Percentiles rank a stretch among this genome's conserved stretches.
Conservation (phyloP, 2,888 invertebrate genomes). For the Drosophila longiperda region DNA sequence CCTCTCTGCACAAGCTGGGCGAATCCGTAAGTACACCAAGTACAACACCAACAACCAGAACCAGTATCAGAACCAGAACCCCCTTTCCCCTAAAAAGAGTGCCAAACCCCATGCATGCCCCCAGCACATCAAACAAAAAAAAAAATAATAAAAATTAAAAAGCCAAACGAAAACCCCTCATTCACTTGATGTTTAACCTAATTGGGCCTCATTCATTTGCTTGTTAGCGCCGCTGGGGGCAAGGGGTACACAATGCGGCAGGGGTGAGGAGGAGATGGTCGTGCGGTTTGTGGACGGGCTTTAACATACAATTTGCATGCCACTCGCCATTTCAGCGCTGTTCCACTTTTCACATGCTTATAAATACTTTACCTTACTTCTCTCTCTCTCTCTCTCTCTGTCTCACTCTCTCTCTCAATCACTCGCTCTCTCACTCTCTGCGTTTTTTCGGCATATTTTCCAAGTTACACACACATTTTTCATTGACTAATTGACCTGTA, state of each 20-base stretch:
- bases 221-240: conserved; percentile 52
- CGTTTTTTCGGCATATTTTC: conserved; percentile 53
- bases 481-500: conserved; percentile 48
- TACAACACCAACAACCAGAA: conserved; percentile 37
- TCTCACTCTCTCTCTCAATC: background rate
- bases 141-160: conserved; percentile 12
- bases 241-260: background rate
- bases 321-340: conserved; percentile 57
- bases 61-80: background rate
- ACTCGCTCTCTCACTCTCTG: conserved; percentile 11
- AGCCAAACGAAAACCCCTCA: conserved; percentile 35
- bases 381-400: background rate
- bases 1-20: conserved; percentile 84
- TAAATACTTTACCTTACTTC: conserved; percentile 29
- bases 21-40: conserved; percentile 84
- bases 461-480: conserved; percentile 32
- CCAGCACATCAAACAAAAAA: conserved; percentile 18
- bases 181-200: conserved; percentile 78
- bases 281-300: background rate
- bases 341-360: conserved; percentile 57
- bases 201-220: conserved; percentile 77
- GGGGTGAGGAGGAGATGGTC: background rate
- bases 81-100: conserved; percentile 11
- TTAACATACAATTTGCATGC: conserved; percentile 69
- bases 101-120: conserved; percentile 37